Base-by-base conservation (phyloP, 2,797 vertebrate species). In the Etheostoma nigrum region DNA sequence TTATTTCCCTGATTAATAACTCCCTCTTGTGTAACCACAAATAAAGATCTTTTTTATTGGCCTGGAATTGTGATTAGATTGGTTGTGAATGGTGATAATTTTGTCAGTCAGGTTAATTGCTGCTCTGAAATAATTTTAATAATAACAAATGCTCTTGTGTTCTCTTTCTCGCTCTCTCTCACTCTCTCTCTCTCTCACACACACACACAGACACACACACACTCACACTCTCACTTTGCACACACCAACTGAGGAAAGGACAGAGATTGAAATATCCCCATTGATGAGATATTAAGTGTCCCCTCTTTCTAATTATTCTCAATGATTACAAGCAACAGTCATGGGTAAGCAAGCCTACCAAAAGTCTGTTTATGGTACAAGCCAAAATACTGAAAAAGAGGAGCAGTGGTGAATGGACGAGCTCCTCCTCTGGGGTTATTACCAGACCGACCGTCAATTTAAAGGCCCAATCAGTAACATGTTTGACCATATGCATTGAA, bases 61-160 rank as follows among this genome's bases (percentile, higher is more conserved):
- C 63, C 7, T 3, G 21, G 73, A 86, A 88, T 82, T 70, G 78
- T 72, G 66, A 73, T 83, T 86, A 89, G 79, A 92, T 88, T 83
- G 72, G 86, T 63, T 67, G 67, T 72, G 62, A 83, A 72, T 70
- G 21, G 84, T 64, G 63, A 89, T 72, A 78, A 58, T 87, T 83
- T 91, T 45, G 21, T 82, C 64, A 75, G 75, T 76, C 40, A 88
- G 80, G 71, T 89, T 92, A 92, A 92, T 91, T 90, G 86, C 83
- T 63, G 66, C 78, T 90, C 72, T 76, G 81, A 87, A 93, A 88
- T 90, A 57, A 81, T 88, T 87, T 87, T 84, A 91, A 92, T 91
- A 89, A 87, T 81, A 89, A 91, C 72, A 89, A 87, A 89, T 83
- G 77, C 70, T 82, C 78, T 85, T 77, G 54, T 74, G 86, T 42